These are phyloP conservation scores for Emydocephalus ijimae DNA, from an alignment of 2,113 vertebrate genomes.

Conservation along the genomic window DNA sequence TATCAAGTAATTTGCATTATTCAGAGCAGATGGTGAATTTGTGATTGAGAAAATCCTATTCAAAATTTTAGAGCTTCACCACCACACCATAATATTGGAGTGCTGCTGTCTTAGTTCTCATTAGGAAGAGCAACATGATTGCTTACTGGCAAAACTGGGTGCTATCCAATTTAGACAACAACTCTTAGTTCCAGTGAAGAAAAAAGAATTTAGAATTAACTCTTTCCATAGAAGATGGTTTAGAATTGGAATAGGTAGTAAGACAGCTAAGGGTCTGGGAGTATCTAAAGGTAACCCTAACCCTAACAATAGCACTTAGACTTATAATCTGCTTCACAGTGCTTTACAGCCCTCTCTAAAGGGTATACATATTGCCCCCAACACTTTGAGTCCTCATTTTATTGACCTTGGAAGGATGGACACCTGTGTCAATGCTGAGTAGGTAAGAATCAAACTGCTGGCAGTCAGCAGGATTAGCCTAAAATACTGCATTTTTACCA, in stretches of 20 bases:
- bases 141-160: not conserved
- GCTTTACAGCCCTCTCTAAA: no score
- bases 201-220: not conserved
- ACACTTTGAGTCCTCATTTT: no score
- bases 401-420: no score
- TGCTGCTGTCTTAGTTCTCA: not conserved
- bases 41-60: not conserved
- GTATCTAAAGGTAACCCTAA: not conserved
- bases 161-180: not conserved
- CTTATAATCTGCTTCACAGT: no score
- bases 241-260: not conserved
- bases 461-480: no score
- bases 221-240: not conserved
- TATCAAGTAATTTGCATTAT: not conserved
- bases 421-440: no score
- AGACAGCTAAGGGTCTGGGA: not conserved
- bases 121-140: not conserved
- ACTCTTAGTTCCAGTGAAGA: not conserved
- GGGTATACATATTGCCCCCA: no score
- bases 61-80: not conserved
- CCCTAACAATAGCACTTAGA: no score
- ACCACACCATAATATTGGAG: not conserved
- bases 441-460: no score
- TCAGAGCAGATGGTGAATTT: not conserved
- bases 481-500: no score